These are phyloP conservation scores for Cephus pygmeus DNA, from an alignment of 2,888 invertebrate genomes.

Conservation along the genomic window DNA sequence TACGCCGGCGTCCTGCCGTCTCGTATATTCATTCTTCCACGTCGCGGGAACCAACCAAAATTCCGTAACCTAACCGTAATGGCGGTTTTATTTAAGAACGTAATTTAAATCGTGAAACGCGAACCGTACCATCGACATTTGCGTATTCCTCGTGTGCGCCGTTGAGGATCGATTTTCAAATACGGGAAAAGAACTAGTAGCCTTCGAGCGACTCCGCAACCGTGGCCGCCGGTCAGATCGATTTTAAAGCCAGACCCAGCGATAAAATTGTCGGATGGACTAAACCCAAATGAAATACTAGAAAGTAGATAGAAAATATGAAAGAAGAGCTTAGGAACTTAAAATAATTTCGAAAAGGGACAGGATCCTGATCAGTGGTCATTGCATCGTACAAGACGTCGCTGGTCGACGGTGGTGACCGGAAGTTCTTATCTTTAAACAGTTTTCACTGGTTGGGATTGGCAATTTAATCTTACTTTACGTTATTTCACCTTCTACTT, in stretches of 20 bases:
- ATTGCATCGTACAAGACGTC: neutral
- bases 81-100: neutral
- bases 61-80: neutral
- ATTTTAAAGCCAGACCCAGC: slow-evolving; percentile 3
- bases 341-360: neutral
- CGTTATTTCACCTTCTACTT: neutral
- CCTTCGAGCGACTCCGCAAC: slow-evolving; percentile 7
- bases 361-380: neutral
- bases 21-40: neutral
- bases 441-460: neutral
- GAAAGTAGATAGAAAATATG: neutral
- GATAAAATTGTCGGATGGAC: slow-evolving; percentile 4
- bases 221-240: slow-evolving; percentile 9
- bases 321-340: neutral
- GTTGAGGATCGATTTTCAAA: slow-evolving; percentile 40
- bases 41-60: neutral
- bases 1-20: slow-evolving; percentile 13
- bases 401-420: neutral
- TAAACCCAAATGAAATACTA: neutral
- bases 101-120: neutral
- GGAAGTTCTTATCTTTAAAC: neutral
- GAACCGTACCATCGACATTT: neutral
- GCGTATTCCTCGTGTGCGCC: neutral
- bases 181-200: slow-evolving; percentile 24
- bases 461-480: neutral